These are phyloP conservation scores for Sericinus montela DNA, from an alignment of 2,888 invertebrate genomes.

Conservation along the genomic window DNA sequence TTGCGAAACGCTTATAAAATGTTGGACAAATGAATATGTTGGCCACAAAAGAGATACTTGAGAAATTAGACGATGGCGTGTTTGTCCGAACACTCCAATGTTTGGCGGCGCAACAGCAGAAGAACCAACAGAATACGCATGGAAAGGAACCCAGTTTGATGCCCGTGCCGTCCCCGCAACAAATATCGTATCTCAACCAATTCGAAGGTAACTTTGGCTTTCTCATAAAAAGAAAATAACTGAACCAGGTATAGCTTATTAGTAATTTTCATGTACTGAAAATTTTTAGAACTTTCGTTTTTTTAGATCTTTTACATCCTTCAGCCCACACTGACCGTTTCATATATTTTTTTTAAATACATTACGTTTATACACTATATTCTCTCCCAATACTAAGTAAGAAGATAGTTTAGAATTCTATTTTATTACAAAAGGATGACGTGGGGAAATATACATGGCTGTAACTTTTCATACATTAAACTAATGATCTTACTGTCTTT, in stretches of 20 bases:
- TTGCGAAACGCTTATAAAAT: constrained; percentile 44
- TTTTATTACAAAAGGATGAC: no score
- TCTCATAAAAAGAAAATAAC: constrained; percentile 34
- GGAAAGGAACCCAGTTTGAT: constrained; percentile 93
- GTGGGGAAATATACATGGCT: no score
- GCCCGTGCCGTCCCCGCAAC: constrained; percentile 97
- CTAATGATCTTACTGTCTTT: no score
- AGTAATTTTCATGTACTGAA: background rate
- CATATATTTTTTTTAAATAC: no score
- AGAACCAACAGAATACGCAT: constrained; percentile 60
- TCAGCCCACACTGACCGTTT: constrained; percentile 15
- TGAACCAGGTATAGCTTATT: constrained; percentile 20
- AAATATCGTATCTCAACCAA: constrained; percentile 96
- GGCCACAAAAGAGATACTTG: constrained; percentile 62
- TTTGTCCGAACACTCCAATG: constrained; percentile 78
- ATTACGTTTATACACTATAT: no score
- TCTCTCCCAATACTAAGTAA: no score
- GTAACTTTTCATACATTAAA: no score
- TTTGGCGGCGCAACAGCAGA: constrained; percentile 74
- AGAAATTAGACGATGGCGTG: constrained; percentile 75
- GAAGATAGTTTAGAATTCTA: no score
- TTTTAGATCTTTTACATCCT: background rate
- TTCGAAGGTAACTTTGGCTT: constrained; percentile 86
- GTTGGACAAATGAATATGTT: constrained; percentile 5
- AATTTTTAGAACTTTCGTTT: no score